Evolutionary conservation across 2,888 invertebrate species (phyloP).

Genomic region (Nebria brevicollis): DNA sequence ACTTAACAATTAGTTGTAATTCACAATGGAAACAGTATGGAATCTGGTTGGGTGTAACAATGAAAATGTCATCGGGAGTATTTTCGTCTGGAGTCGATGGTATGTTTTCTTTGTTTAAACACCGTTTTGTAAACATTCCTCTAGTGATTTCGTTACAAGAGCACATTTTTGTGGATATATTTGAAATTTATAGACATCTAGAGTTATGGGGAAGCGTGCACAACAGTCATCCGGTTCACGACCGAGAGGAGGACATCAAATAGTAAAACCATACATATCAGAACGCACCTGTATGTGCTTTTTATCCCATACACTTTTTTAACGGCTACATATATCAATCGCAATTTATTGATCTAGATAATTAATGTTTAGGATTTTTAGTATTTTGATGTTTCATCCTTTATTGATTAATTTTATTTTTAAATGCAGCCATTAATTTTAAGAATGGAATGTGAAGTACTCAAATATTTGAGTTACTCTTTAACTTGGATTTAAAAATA

Average conservation of each 20-base stretch:
- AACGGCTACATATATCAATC: constrained; percentile 29
- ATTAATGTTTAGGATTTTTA: no score
- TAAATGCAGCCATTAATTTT: constrained; percentile 30
- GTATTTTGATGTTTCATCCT: no score
- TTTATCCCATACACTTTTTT: constrained; percentile 4
- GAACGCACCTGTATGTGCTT: not conserved
- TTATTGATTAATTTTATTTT: not conserved
- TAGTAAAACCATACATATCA: constrained; percentile 10
- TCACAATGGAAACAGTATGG: not conserved
- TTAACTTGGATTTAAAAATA: constrained; percentile 31
- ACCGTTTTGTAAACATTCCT: constrained; percentile 22
- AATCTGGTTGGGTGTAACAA: not conserved
- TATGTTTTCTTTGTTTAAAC: not conserved
- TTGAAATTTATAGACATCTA: constrained; percentile 34
- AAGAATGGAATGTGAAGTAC: no score
- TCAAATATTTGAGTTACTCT: not conserved
- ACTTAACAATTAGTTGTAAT: not conserved
- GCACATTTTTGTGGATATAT: constrained; percentile 42
- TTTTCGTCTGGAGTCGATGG: not conserved
- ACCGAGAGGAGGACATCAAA: constrained; percentile 40
- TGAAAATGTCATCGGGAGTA: not conserved
- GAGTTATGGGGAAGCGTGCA: constrained; percentile 38
- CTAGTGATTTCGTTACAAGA: constrained; percentile 41
- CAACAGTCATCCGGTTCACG: constrained; percentile 35
- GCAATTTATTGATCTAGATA: no score